Conservation (phyloP, 2,113 vertebrate genomes). For the Trematocara nigrifrons region DNA sequence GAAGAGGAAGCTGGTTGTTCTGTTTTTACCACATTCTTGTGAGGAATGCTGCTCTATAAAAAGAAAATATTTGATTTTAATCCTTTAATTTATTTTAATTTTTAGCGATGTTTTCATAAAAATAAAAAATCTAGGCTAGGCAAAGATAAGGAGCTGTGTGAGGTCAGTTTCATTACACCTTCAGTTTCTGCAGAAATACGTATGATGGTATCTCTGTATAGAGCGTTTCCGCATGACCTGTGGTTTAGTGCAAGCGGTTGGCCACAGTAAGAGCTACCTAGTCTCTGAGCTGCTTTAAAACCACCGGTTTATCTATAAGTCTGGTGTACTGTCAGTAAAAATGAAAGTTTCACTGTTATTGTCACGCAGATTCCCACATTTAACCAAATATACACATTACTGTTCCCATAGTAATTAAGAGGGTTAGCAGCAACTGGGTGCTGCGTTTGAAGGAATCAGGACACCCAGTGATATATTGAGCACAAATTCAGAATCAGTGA, state of each 20-base stretch:
- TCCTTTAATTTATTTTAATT: neutral
- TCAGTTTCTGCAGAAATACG: conserved; percentile 3
- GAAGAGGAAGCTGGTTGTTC: conserved; percentile 33
- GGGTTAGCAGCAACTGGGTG: neutral
- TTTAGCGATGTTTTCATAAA: neutral
- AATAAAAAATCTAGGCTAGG: neutral
- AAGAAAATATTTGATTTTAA: neutral
- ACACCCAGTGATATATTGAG: neutral
- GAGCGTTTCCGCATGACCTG: conserved; percentile 23
- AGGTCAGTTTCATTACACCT: neutral
- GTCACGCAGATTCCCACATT: neutral
- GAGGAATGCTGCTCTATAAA: neutral
- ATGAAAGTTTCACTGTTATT: conserved; percentile 3
- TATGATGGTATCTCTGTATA: neutral
- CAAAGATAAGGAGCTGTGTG: neutral
- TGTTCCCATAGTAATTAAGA: neutral
- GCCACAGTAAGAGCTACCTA: neutral
- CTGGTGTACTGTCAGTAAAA: neutral
- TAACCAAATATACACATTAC: neutral
- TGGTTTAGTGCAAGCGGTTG: conserved; percentile 4
- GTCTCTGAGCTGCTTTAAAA: neutral
- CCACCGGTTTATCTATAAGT: neutral
- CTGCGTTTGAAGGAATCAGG: neutral
- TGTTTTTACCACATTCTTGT: neutral
- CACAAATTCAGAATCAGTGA: neutral